Conservation (phyloP, 2,888 invertebrate species). For the Drosophila trichaetosa region DNA sequence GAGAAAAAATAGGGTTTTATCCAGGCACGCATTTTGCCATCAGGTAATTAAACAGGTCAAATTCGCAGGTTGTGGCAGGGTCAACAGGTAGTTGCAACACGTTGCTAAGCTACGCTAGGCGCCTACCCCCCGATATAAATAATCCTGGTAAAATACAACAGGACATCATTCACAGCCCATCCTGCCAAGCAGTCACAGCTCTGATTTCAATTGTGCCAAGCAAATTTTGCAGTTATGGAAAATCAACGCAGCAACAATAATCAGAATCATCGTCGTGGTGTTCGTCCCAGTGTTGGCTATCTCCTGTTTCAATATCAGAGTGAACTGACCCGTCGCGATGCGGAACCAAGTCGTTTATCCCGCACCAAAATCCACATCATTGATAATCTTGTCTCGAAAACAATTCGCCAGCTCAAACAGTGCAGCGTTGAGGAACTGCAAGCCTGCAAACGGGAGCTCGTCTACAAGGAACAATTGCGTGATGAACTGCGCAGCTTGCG, state of each 20-base stretch:
- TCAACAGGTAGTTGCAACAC: constrained; percentile 38
- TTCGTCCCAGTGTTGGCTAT: constrained; percentile 67
- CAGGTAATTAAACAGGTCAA: constrained; percentile 66
- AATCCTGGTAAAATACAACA: constrained; percentile 60
- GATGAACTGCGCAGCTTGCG: constrained; percentile 54
- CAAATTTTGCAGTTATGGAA: constrained; percentile 26
- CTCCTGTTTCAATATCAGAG: constrained; percentile 72
- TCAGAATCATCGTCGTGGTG: constrained; percentile 47
- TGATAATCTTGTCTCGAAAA: constrained; percentile 68
- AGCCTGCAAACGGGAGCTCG: constrained; percentile 69
- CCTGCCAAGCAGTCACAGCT: constrained; percentile 51
- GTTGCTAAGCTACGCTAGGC: constrained; percentile 19
- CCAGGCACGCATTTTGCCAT: constrained; percentile 27
- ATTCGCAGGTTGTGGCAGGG: constrained; percentile 30
- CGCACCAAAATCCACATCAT: constrained; percentile 73
- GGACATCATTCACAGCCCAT: constrained; percentile 71
- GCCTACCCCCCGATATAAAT: constrained; percentile 63
- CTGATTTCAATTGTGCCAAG: not conserved
- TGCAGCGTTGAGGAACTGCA: constrained; percentile 72
- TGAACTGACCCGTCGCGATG: constrained; percentile 67
- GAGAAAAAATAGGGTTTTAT: constrained; percentile 41
- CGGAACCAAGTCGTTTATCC: constrained; percentile 60
- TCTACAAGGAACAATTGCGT: constrained; percentile 70
- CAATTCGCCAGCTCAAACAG: constrained; percentile 63
- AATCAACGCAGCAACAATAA: constrained; percentile 44